phyloP scores from a whole-genome alignment of 2,113 vertebrate genomes.

The Hystrix cristata region DNA sequence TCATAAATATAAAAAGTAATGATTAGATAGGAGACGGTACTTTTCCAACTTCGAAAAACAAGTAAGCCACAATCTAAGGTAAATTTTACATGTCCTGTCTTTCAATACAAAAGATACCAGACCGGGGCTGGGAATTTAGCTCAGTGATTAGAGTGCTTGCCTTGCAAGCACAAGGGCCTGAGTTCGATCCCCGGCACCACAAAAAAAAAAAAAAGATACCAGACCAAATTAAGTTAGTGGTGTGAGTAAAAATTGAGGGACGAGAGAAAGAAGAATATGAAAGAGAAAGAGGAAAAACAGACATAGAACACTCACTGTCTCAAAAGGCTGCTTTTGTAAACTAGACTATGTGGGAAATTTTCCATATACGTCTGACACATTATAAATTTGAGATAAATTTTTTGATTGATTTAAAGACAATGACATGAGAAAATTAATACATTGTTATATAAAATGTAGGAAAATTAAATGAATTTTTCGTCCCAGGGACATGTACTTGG shows the following conservation, averaged over 20 bases:
- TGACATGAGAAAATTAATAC: constrained; percentile 18
- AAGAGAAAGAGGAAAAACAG: not conserved
- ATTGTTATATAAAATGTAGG: not conserved
- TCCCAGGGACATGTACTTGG: not conserved
- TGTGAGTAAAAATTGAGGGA: not conserved
- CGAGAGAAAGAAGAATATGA: not conserved
- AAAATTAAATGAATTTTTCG: not conserved
- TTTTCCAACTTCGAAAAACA: not conserved
- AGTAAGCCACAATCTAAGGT: not conserved
- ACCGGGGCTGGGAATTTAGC: too few relatives aligned
- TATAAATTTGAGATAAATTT: not conserved
- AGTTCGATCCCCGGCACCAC: too few relatives aligned
- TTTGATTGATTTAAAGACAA: not conserved
- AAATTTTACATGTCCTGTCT: not conserved
- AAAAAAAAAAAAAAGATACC: not conserved
- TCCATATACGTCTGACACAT: not conserved
- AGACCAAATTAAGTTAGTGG: not conserved
- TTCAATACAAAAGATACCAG: not conserved
- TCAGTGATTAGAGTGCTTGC: too few relatives aligned
- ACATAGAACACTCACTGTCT: not conserved
- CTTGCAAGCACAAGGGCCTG: too few relatives aligned
- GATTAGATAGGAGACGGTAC: not conserved
- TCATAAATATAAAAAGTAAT: not conserved
- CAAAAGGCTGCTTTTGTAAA: not conserved
- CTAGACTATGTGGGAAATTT: not conserved